Evolutionary conservation across 2,113 vertebrate species (phyloP), one percentile per base, ranked within the genome.

Genomic region (Oryzias melastigma): DNA sequence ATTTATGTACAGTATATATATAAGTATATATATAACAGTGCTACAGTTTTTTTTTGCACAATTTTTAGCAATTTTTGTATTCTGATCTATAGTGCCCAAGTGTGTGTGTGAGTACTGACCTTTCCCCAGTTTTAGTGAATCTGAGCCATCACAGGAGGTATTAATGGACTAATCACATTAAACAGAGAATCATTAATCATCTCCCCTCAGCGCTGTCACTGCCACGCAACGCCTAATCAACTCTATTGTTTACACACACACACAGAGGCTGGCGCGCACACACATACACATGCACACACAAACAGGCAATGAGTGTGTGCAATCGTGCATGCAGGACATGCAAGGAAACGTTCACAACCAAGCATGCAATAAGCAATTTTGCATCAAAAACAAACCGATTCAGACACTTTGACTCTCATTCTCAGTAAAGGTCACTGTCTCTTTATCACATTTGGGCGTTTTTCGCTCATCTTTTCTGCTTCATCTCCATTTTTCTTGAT

Each of bases 81-180:
- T 74, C 83, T 78, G 79, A 82, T 78, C 65, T 72, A 58, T 75
- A 70, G 69, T 54, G 54, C 47, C 16, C 14, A 4, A 1, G 75
- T 35, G 65, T 27, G 62, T 60, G 46, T 44, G 25, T 24, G 74
- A 15, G 42, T 43, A 52, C 60, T 88, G 84, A 87, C 87, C 87
- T 88, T 88, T 88, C 73, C 75, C 71, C 59, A 78, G 78, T 59
- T 81, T 82, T 85, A 87, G 83, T 77, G 72, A 58, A 81, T 77
- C 80, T 64, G 74, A 85, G 81, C 87, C 77, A 87, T 87, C 87
- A 85, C 85, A 85, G 77, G 81, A 87, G 85, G 85, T 87, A 88
- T 87, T 88, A 88, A 88, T 87, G 85, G 83, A 88, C 85, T 88
- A 88, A 88, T 87, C 87, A 88, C 87, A 88, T 88, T 88, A 88